Base-by-base conservation (phyloP, 2,113 vertebrate genomes). In the Illadopsis cleaveri region DNA sequence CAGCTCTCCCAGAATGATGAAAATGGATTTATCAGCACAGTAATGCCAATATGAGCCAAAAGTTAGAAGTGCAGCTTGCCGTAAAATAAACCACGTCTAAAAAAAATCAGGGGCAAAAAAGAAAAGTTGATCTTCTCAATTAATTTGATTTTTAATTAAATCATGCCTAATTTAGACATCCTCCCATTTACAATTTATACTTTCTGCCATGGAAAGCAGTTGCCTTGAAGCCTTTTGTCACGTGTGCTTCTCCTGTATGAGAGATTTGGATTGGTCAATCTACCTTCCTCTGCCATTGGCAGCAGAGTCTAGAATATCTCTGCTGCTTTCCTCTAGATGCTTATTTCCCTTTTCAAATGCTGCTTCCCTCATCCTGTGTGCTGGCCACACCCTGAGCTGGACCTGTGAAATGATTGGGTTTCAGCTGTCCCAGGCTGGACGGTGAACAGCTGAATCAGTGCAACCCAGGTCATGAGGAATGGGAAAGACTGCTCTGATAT, bases 391-490 rank as follows among this genome's bases (percentile, higher is more conserved):
- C 44, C 65, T 38, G 57, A 50, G 7, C 61, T 31, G 9, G 30
- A 22, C 2, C 44, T 45, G 20, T 8, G 53, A 20, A 51, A 45
- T 6, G 0, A 31, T 5, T 53, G 0, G 0, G 11, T 48, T 77
- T 77, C 69, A 69, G 68, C 10, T 47, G 38, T 27, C 65, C 68
- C 38, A 53, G 40, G 28, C 53, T 72, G 54, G 28, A 24, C 57
- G 57, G 35, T n/a, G 68, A 72, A 85, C 38, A 88, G 37, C 22
- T 72, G n/a, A 69, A 69, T 48, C 48, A 14, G 24, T 20, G 50
- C 38, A 85, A 37, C 33, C 0, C 1, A 76, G 35, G 35, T 15
- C 16, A 2, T 1, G 16, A 72, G n/a, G 48, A 40, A 31, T 50
- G n/a, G 27, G 18, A 56, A 65, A 31, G 76, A 54, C 35, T 53